These are phyloP conservation scores for Mohoua ochrocephala DNA, from an alignment of 2,113 vertebrate genomes.

Conservation along the genomic window DNA sequence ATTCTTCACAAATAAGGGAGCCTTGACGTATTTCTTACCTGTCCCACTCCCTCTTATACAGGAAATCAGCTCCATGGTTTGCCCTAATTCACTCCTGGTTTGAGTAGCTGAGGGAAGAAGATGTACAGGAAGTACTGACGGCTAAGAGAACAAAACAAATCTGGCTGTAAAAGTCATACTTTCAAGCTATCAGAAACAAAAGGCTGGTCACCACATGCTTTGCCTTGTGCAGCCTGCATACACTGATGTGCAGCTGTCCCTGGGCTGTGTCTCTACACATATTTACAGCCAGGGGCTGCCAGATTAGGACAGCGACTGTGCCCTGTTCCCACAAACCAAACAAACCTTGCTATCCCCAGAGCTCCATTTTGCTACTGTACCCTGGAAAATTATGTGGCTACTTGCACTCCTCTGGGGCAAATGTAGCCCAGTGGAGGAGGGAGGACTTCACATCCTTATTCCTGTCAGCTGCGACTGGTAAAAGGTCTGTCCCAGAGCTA, in stretches of 20 bases:
- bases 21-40: not conserved
- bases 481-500: not conserved
- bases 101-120: not conserved
- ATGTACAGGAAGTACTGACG: not conserved
- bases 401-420: not conserved
- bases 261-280: no score
- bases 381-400: not conserved
- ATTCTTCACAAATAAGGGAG: not conserved
- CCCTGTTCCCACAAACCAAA: not conserved
- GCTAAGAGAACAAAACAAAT: not conserved
- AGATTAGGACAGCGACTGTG: fast-evolving
- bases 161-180: not conserved
- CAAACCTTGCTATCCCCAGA: not conserved
- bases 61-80: not conserved
- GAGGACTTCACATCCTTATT: not conserved
- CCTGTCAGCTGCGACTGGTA: not conserved
- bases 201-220: not conserved
- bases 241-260: not conserved
- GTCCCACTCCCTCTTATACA: not conserved
- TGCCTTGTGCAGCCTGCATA: not conserved
- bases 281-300: not conserved
- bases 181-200: not conserved
- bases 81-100: not conserved
- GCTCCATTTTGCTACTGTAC: not conserved
- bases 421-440: not conserved